Percentiles rank a stretch among this genome's conserved stretches.
phyloP scores from a whole-genome alignment of 2,888 invertebrate species.

The Apamea monoglypha region DNA sequence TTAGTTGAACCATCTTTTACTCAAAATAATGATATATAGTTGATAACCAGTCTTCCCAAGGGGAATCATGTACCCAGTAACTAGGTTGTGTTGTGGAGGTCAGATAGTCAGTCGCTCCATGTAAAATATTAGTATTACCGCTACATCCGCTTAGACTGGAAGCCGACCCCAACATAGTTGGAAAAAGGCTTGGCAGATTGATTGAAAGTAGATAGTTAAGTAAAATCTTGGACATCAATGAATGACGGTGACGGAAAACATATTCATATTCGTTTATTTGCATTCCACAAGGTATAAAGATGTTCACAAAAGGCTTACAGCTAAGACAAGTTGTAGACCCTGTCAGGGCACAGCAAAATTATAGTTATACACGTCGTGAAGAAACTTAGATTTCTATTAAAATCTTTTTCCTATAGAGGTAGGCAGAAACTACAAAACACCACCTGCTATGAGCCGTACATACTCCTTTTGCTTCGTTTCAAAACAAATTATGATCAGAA shows the following conservation, averaged over 20 bases:
- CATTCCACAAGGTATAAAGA: no score
- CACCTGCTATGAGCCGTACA: neutral
- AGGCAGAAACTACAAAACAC: neutral
- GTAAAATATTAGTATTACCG: neutral
- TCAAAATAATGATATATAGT: neutral
- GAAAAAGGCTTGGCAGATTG: neutral
- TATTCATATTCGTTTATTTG: no score
- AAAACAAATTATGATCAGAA: neutral
- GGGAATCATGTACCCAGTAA: neutral
- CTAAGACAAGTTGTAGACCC: no score
- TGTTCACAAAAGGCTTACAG: no score
- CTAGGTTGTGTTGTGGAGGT: neutral
- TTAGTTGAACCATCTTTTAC: conserved; percentile 1
- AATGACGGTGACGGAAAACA: neutral
- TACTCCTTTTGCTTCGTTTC: neutral
- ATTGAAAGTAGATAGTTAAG: no score
- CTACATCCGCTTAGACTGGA: neutral
- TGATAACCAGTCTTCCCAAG: neutral
- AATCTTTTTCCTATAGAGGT: neutral
- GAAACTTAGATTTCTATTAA: neutral
- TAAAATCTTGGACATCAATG: neutral
- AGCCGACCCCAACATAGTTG: neutral
- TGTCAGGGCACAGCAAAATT: no score
- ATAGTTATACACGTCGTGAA: no score
- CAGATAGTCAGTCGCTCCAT: neutral